phyloP scores from a whole-genome alignment of 2,888 invertebrate genomes.

The Athalia circularis region DNA sequence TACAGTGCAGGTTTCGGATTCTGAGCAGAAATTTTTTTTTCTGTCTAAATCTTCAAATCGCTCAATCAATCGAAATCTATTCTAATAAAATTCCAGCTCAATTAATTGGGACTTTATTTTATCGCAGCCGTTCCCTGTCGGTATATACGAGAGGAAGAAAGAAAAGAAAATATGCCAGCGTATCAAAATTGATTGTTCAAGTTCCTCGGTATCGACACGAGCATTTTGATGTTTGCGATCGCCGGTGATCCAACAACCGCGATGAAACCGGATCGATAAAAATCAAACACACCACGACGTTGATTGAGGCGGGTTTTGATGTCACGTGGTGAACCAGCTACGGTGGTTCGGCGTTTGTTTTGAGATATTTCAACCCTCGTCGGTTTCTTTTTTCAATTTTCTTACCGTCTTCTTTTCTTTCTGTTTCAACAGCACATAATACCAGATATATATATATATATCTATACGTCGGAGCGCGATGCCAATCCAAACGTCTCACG shows the following conservation, averaged over 20 bases:
- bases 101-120: constrained; percentile 3
- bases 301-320: no score
- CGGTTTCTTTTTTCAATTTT: no score
- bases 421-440: no score
- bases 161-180: not conserved
- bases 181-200: constrained; percentile 12
- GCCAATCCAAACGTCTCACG: not conserved
- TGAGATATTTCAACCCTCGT: no score
- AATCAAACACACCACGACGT: no score
- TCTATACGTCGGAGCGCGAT: not conserved
- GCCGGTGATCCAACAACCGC: no score
- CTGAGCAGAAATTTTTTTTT: no score
- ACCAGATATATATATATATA: no score
- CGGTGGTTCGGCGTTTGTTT: no score
- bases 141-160: not conserved
- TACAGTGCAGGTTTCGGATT: not conserved
- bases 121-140: not conserved
- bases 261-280: no score
- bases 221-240: not conserved
- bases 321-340: no score
- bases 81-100: not conserved
- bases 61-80: not conserved
- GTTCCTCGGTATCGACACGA: not conserved
- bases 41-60: not conserved
- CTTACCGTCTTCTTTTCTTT: no score